These are phyloP conservation scores for Eunapius fragilis DNA, from an alignment of 37 sponge, comb jelly and placozoan genomes.

Conservation along the genomic window DNA sequence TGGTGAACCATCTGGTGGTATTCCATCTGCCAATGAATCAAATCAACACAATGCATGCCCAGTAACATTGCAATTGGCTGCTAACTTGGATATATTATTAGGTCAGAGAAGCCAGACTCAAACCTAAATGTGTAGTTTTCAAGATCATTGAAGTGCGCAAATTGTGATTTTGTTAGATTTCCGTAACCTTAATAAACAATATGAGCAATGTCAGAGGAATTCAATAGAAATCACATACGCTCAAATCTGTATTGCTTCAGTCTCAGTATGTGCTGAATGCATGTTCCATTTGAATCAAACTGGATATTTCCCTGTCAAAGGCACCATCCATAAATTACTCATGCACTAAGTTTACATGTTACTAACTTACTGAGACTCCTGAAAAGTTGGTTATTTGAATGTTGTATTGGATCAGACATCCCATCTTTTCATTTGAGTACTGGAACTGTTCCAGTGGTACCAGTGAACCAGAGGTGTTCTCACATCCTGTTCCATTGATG, in stretches of 20 bases:
- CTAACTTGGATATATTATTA: neutral
- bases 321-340: neutral
- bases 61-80: no score
- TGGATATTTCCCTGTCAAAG: neutral
- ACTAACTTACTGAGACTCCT: conserved; percentile 36
- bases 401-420: conserved; percentile 27
- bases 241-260: neutral
- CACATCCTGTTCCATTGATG: conserved; percentile 6
- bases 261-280: neutral
- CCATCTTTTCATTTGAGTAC: conserved; percentile 18
- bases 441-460: conserved; percentile 28
- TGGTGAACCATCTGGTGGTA: conserved; percentile 47
- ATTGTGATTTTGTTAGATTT: neutral
- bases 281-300: neutral
- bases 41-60: no score
- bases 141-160: neutral
- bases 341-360: neutral
- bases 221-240: neutral
- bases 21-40: conserved; percentile 14
- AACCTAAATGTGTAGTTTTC: neutral
- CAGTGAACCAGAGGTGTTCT: neutral
- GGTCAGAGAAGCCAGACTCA: neutral
- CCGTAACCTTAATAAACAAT: neutral
- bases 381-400: conserved; percentile 17
- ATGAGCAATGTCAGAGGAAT: neutral